Conservation (phyloP, 2,797 vertebrate genomes). For the Halcyon chelicuti region DNA sequence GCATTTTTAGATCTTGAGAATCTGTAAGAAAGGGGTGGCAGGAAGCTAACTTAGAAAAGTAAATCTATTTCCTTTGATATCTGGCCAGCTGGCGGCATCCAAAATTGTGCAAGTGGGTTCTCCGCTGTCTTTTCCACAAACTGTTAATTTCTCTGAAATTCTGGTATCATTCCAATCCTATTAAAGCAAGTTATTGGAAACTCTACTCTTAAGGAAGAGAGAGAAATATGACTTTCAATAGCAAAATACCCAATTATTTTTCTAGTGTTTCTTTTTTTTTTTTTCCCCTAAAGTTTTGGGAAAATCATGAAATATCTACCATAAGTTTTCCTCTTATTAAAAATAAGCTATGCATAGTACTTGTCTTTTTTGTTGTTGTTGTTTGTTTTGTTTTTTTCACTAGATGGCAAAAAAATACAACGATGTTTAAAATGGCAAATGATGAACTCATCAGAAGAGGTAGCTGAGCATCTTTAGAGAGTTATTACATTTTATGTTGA, state of each 20-base stretch:
- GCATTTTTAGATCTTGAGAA: not conserved
- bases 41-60: not conserved
- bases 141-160: not conserved
- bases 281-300: not conserved
- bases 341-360: not conserved
- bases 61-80: not conserved
- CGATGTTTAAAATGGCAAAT: not conserved
- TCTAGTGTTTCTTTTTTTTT: not conserved
- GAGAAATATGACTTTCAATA: not conserved
- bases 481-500: constrained; percentile 5
- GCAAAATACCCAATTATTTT: not conserved
- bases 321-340: not conserved
- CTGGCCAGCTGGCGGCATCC: not conserved
- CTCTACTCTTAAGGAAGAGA: not conserved
- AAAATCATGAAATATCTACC: not conserved
- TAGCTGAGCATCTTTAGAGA: constrained; percentile 3
- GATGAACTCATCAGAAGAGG: not conserved
- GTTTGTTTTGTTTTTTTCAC: not conserved
- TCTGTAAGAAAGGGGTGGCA: not conserved
- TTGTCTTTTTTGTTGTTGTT: not conserved
- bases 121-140: not conserved
- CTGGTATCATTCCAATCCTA: not conserved
- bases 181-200: not conserved
- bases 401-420: not conserved
- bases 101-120: not conserved